Conservation (phyloP, 2,888 invertebrate genomes). For the Halocaridina rubra region DNA sequence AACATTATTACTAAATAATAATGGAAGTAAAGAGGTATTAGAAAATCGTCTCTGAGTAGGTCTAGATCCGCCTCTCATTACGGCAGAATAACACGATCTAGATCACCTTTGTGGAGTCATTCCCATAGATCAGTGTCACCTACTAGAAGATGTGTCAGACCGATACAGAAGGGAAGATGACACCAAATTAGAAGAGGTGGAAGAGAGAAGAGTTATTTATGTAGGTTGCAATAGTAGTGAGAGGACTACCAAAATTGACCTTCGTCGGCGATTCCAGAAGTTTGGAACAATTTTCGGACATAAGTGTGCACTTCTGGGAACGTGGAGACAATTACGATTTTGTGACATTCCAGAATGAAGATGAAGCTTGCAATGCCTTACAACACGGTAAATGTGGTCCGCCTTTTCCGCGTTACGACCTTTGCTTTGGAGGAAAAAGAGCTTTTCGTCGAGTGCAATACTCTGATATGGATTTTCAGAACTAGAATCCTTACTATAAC, state of each 20-base stretch:
- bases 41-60: conserved; percentile 2
- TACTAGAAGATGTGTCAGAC: neutral
- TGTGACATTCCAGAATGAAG: conserved; percentile 83
- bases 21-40: neutral
- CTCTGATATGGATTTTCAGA: conserved; percentile 77
- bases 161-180: neutral
- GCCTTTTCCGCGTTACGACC: conserved; percentile 80
- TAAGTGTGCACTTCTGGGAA: conserved; percentile 82
- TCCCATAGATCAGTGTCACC: conserved; percentile 2
- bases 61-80: conserved; percentile 24
- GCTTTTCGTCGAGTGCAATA: conserved; percentile 88
- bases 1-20: too few species aligned
- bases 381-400: conserved; percentile 80
- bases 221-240: conserved; percentile 84
- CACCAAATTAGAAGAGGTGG: conserved; percentile 70
- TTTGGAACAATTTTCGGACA: conserved; percentile 86
- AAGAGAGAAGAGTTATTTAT: conserved; percentile 88
- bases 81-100: conserved; percentile 22
- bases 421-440: conserved; percentile 89
- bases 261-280: conserved; percentile 78
- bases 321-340: conserved; percentile 90
- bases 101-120: conserved; percentile 31
- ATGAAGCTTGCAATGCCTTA: conserved; percentile 85
- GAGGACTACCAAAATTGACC: conserved; percentile 77
- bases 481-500: neutral